phyloP scores from a whole-genome alignment of 2,888 invertebrate species.

The Chironomus riparius region DNA sequence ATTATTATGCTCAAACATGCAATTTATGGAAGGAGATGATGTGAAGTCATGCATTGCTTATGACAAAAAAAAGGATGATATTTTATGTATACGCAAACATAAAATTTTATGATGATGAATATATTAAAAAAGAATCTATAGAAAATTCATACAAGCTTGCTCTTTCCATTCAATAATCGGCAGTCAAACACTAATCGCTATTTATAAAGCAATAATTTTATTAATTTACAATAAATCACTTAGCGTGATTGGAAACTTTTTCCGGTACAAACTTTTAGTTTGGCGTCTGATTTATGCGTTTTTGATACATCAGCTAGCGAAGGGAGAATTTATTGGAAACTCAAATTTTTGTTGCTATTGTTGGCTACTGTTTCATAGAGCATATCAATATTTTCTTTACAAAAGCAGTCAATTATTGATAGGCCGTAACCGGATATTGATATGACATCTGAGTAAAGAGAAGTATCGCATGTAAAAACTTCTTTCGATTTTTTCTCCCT shows the following conservation, averaged over 20 bases:
- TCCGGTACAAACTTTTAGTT: neutral
- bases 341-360: too few relatives aligned
- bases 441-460: neutral
- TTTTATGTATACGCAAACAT: too few relatives aligned
- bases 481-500: too few relatives aligned
- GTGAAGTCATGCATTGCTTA: too few relatives aligned
- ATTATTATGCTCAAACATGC: too few relatives aligned
- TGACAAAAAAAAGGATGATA: too few relatives aligned
- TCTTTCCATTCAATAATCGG: neutral
- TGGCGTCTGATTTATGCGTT: neutral
- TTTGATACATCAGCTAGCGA: too few relatives aligned
- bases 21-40: neutral
- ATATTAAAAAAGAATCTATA: neutral
- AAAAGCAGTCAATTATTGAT: neutral
- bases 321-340: too few relatives aligned
- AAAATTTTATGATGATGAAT: too few relatives aligned
- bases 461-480: too few relatives aligned
- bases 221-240: conserved; percentile 3
- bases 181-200: neutral
- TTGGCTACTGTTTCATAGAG: neutral
- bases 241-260: neutral
- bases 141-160: neutral
- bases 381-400: neutral
- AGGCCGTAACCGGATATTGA: conserved; percentile 6
- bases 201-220: neutral